Percentiles rank a stretch among this genome's conserved stretches.
phyloP scores from a whole-genome alignment of 2,888 invertebrate species.

The Apocheima hispidaria region DNA sequence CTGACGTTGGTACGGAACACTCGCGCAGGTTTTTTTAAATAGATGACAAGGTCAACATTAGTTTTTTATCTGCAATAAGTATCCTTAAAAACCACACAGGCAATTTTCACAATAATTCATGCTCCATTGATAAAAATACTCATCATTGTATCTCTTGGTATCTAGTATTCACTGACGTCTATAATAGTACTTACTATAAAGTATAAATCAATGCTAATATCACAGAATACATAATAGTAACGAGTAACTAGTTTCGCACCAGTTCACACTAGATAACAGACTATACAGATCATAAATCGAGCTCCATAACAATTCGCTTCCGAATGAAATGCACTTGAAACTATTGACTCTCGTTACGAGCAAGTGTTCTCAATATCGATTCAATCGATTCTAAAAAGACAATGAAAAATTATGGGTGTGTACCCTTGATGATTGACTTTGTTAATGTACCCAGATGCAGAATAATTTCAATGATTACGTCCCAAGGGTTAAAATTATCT shows the following conservation, averaged over 20 bases:
- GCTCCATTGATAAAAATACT: slow-evolving; percentile 15
- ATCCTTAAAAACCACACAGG: not conserved
- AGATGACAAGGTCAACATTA: not conserved
- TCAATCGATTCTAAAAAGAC: slow-evolving; percentile 52
- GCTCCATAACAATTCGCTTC: slow-evolving; percentile 20
- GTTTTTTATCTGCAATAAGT: not conserved
- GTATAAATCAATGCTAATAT: no score
- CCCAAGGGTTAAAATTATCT: not conserved
- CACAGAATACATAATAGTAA: slow-evolving; percentile 8
- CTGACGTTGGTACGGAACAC: no score
- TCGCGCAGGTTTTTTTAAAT: no score
- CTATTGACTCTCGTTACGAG: slow-evolving; percentile 60
- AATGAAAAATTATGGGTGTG: slow-evolving; percentile 43
- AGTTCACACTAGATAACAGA: slow-evolving; percentile 16
- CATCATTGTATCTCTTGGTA: not conserved
- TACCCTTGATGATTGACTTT: slow-evolving; percentile 44
- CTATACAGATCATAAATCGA: slow-evolving; percentile 28
- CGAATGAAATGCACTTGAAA: slow-evolving; percentile 47
- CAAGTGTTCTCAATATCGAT: slow-evolving; percentile 68
- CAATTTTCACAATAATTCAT: not conserved
- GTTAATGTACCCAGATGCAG: slow-evolving; percentile 1
- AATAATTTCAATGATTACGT: not conserved
- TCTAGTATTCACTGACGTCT: no score
- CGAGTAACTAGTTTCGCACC: slow-evolving; percentile 13
- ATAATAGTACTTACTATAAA: no score